Evolutionary conservation across 2,113 vertebrate genomes (phyloP).

Genomic region (Trichechus manatus): DNA sequence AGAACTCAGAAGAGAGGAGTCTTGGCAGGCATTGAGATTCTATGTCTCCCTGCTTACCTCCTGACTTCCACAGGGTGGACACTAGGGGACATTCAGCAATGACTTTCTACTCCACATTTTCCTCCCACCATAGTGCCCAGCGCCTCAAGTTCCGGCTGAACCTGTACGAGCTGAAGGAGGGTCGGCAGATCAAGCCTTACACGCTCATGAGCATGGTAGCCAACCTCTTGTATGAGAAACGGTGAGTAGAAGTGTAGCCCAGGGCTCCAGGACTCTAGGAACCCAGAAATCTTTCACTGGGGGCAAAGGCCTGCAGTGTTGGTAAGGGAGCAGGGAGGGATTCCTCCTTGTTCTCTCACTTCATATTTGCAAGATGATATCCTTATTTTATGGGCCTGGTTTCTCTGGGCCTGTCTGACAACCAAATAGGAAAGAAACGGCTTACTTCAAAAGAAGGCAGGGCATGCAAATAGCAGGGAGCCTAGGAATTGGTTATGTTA

Average conservation of each 20-base stretch:
- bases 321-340: too few species aligned
- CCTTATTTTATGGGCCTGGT: neutral
- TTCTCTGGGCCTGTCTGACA: neutral
- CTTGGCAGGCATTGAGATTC: neutral
- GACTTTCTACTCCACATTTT: neutral
- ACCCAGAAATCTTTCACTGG: neutral
- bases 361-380: neutral
- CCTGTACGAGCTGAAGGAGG: slow-evolving; percentile 98
- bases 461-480: neutral
- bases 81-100: neutral
- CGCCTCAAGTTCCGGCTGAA: slow-evolving; percentile 97
- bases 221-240: slow-evolving; percentile 96
- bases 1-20: neutral
- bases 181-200: slow-evolving; percentile 97
- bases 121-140: slow-evolving; percentile 90
- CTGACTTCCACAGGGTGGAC: neutral
- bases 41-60: neutral
- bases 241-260: slow-evolving; percentile 85
- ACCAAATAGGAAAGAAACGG: neutral
- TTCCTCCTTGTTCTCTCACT: neutral
- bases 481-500: neutral
- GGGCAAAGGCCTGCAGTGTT: neutral
- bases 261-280: neutral
- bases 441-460: neutral
- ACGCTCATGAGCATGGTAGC: slow-evolving; percentile 99